Base-by-base conservation (phyloP, 2,797 vertebrate species). In the Cyclopterus lumpus region DNA sequence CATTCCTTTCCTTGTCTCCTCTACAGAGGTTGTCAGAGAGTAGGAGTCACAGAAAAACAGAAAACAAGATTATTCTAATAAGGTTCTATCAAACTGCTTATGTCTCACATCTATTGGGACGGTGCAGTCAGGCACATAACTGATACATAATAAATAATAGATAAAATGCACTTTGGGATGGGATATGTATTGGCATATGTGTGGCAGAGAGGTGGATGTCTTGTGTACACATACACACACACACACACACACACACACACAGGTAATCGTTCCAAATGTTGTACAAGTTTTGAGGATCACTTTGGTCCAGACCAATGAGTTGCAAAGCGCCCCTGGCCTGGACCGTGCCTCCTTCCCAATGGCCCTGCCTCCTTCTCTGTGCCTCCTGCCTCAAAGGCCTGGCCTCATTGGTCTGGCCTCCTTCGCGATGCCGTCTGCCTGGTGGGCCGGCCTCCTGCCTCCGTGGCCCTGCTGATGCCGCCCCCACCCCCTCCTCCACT, bases 1-100 rank as follows among this genome's bases (percentile, higher is more conserved):
- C 62, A 66, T 66, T 6, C 48, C n/a, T 66, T 30, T 40, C 48
- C 44, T n/a, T 24, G n/a, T 66, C 1, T 66, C 42, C 18, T 48
- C 18, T 64, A 8, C 40, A 53, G 51, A 61, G 34, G 10, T 42
- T 48, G 26, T 26, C 42, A 64, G 22, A 49, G 4, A 14, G 36
- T 28, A 9, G 18, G 20, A 40, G 38, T 65, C 30, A 22, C 26
- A 5, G 22, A 6, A n/a, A n/a, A n/a, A n/a, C 42, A 64, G 22
- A 49, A 4, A 55, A 57, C 26, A 51, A 6, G 36, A 3, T 53
- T 22, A 36, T 61, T 40, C 24, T 8, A 20, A 6, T 34, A 20
- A 16, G 14, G 18, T 49, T 7, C 7, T 9, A 9, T 38, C 3
- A 24, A 18, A 15, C 16, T 38, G 44, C 55, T 14, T 10, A 24